Percentiles rank a stretch among this genome's conserved stretches.
These are phyloP conservation scores for Pongo pygmaeus DNA, from an alignment of 2,113 vertebrate species.

Conservation along the genomic window DNA sequence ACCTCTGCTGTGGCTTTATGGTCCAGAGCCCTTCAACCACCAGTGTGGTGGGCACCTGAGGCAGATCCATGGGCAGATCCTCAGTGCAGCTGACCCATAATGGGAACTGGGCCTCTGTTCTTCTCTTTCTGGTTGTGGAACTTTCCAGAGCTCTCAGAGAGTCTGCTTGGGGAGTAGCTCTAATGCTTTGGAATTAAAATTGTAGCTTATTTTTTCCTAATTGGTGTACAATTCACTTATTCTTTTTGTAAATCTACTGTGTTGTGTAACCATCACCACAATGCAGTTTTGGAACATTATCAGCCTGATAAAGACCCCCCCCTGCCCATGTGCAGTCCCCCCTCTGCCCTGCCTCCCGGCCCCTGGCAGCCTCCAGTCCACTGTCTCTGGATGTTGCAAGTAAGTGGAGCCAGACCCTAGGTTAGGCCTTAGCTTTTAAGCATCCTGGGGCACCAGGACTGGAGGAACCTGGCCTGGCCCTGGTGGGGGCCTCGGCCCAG, in stretches of 20 bases:
- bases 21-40: background rate
- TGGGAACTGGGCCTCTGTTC: no score
- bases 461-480: background rate
- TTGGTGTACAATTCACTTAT: background rate
- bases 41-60: rapidly evolving
- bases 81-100: background rate
- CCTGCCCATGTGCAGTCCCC: no score
- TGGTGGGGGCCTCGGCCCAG: rapidly evolving
- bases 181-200: background rate
- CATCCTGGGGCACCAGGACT: background rate
- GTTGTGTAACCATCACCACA: no score
- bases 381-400: no score
- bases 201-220: background rate
- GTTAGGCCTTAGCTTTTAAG: background rate
- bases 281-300: background rate
- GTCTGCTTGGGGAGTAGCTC: no score
- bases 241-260: background rate
- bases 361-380: rapidly evolving
- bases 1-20: background rate
- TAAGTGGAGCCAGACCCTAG: background rate
- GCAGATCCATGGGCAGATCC: rapidly evolving
- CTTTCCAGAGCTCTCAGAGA: background rate
- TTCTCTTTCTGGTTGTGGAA: background rate
- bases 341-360: rapidly evolving
- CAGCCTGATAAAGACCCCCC: background rate